Evolutionary conservation across 2,888 invertebrate genomes (phyloP).

Genomic region (Amphiduros pacificus): DNA sequence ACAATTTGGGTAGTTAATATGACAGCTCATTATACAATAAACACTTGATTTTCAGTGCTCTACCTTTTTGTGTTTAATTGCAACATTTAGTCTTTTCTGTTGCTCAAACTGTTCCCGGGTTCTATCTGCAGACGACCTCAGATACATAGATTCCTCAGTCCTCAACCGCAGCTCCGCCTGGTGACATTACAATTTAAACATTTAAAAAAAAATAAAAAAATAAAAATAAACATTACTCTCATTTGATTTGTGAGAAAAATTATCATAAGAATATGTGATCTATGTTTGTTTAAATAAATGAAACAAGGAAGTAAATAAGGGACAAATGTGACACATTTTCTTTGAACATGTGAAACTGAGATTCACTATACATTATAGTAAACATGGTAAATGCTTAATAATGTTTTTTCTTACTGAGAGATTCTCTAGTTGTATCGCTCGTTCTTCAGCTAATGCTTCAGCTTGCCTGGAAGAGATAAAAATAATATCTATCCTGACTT

Average conservation of each 20-base stretch:
- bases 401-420: background rate
- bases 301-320: no score
- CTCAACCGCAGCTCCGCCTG: slow-evolving; percentile 39
- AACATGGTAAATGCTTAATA: background rate
- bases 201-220: background rate
- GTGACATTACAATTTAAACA: background rate
- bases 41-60: no score
- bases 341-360: no score
- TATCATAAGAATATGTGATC: no score
- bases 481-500: no score
- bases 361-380: background rate
- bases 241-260: no score
- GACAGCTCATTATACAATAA: no score
- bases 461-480: slow-evolving; percentile 13
- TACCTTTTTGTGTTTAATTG: slow-evolving; percentile 56
- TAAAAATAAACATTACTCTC: no score
- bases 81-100: slow-evolving; percentile 52
- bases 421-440: slow-evolving; percentile 12
- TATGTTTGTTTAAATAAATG: background rate
- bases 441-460: slow-evolving; percentile 13
- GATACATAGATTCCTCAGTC: slow-evolving; percentile 50
- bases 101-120: slow-evolving; percentile 50
- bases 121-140: slow-evolving; percentile 49
- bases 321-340: no score
- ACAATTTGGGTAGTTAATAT: no score